A percentile compares a stretch with the other conserved stretches of the same genome.
phyloP scores from a whole-genome alignment of 2,888 invertebrate genomes.

The Rhagium mordax region DNA sequence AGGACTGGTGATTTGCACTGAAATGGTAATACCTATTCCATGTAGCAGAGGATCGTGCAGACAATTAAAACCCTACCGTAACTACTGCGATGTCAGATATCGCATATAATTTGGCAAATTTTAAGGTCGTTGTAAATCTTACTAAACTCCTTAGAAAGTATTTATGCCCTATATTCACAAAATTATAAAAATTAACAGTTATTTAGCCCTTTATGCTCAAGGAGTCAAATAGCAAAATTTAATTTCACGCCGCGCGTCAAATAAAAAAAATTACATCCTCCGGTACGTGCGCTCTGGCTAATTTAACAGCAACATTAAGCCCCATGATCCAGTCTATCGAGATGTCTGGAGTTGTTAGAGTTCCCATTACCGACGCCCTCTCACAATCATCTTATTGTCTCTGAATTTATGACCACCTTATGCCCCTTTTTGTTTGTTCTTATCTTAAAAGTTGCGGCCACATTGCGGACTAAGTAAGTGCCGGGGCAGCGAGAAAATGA shows the following conservation, averaged over 20 bases:
- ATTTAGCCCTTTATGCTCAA: too few relatives aligned
- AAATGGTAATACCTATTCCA: slow-evolving; percentile 6
- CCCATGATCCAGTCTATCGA: slow-evolving; percentile 17
- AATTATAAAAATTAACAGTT: too few relatives aligned
- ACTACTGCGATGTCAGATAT: not conserved
- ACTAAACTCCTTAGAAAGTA: too few relatives aligned
- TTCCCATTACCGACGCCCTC: slow-evolving; percentile 15
- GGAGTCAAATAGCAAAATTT: too few relatives aligned
- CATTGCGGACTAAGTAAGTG: slow-evolving; percentile 30
- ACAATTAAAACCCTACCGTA: not conserved
- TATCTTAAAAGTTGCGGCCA: slow-evolving; percentile 24
- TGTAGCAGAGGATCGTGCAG: not conserved
- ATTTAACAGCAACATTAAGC: not conserved
- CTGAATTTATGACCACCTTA: slow-evolving; percentile 30
- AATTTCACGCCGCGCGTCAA: not conserved
- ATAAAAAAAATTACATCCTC: not conserved
- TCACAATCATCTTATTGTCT: slow-evolving; percentile 32
- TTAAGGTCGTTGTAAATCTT: not conserved
- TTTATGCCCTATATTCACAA: too few relatives aligned
- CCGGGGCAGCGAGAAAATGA: slow-evolving; percentile 21
- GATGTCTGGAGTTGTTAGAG: slow-evolving; percentile 24
- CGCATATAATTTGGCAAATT: not conserved
- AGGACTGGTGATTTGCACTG: not conserved
- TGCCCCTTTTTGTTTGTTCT: slow-evolving; percentile 35
- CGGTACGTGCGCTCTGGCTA: not conserved